Percentiles rank a stretch among this genome's conserved stretches.
These are phyloP conservation scores for Melitaea cinxia DNA, from an alignment of 1,140 invertebrate genomes.

Conservation along the genomic window DNA sequence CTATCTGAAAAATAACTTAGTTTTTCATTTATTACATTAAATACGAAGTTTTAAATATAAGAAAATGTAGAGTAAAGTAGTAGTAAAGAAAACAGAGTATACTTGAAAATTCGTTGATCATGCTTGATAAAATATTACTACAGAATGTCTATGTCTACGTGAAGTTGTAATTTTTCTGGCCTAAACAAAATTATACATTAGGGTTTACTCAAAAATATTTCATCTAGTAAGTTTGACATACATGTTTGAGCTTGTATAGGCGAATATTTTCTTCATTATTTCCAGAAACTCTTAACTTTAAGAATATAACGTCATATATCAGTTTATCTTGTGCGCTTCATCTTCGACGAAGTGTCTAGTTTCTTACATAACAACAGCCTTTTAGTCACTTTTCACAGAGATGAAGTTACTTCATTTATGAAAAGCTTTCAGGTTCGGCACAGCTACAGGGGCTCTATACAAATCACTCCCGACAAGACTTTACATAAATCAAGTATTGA, in stretches of 20 bases:
- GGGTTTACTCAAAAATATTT: no score
- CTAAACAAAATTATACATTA: no score
- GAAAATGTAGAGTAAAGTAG: no score
- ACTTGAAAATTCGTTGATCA: no score
- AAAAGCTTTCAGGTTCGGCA: constrained; percentile 75
- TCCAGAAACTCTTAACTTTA: constrained; percentile 1
- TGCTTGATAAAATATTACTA: no score
- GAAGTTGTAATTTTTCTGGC: no score
- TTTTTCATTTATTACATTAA: no score
- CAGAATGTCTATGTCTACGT: no score
- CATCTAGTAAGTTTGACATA: no score
- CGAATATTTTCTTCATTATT: not conserved
- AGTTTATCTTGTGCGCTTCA: constrained; percentile 11
- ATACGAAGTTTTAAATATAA: no score
- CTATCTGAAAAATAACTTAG: no score
- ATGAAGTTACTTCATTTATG: constrained; percentile 69
- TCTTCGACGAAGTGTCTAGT: constrained; percentile 54
- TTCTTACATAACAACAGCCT: constrained; percentile 64
- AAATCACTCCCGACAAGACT: constrained; percentile 67
- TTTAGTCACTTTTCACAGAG: constrained; percentile 62
- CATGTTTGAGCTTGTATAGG: not conserved
- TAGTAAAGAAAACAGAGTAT: no score
- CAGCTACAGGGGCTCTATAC: constrained; percentile 61
- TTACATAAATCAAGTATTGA: constrained; percentile 76
- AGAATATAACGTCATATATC: not conserved